Percentiles rank a stretch among this genome's conserved stretches.
Conservation (phyloP, 2,113 vertebrate species). For the Ibidorhyncha struthersii region DNA sequence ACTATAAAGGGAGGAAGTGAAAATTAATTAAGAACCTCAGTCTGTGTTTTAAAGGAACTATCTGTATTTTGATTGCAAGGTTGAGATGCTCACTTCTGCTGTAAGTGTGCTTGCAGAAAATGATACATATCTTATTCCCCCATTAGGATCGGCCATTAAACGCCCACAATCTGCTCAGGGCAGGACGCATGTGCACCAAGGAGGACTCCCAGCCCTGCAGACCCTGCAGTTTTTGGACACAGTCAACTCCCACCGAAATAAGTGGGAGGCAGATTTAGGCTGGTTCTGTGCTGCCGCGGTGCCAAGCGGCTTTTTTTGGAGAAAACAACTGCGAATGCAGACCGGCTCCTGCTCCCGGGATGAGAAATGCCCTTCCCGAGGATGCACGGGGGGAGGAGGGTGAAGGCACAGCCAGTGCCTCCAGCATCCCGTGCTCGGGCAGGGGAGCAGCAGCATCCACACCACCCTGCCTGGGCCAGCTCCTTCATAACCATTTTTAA, state of each 20-base stretch:
- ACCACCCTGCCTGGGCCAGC: neutral
- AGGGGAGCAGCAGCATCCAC: neutral
- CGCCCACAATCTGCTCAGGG: fast-evolving
- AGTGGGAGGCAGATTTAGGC: fast-evolving
- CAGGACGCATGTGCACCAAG: fast-evolving
- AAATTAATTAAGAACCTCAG: neutral
- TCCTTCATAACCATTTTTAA: fast-evolving
- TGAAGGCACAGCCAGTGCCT: fast-evolving
- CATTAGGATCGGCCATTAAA: neutral
- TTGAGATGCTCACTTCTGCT: neutral
- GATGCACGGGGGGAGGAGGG: fast-evolving
- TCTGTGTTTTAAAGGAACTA: neutral
- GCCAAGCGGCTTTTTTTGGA: neutral
- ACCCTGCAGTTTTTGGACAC: fast-evolving
- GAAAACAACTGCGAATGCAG: fast-evolving
- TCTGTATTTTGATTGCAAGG: neutral
- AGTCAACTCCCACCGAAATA: neutral
- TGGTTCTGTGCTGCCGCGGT: fast-evolving
- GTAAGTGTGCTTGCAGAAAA: neutral
- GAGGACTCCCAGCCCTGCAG: neutral
- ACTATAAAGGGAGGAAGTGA: neutral
- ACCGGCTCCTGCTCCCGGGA: fast-evolving
- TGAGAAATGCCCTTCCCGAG: neutral
- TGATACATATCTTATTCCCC: fast-evolving
- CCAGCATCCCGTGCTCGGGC: fast-evolving